Base-by-base conservation (phyloP, 2,797 vertebrate species). In the Lophura swinhoii region DNA sequence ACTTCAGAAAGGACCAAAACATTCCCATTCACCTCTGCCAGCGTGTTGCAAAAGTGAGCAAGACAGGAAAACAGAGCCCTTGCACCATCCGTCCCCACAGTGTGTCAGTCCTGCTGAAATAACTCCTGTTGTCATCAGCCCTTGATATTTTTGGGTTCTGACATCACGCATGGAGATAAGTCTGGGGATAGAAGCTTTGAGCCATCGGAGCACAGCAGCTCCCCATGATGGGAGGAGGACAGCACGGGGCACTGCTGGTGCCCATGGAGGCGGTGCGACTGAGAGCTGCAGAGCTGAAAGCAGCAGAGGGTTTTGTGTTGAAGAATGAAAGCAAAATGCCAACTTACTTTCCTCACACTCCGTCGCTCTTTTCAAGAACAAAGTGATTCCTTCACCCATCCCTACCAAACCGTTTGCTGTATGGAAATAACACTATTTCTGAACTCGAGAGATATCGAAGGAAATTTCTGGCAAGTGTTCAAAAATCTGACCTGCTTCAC, bases 391-490 rank as follows among this genome's bases (percentile, higher is more conserved):
- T 48, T 77, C 6, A 1, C 26, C 51, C 5, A 8, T 12, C 10
- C 33, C 49, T 49, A 31, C 12, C 1, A 4, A 33, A 70, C 15
- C 8, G 17, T 1, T 21, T 22, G 16, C 48, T 31, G 0, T 9
- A 3, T 2, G 33, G 79, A n/a, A 63, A 12, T 5, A 41, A 2
- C 6, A 18, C 9, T 14, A 21, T 41, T 79, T 58, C 44, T 53
- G 9, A 68, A 48, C 31, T 3, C 56, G 31, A 43, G 29, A 22
- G 44, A 6, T 13, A 41, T 35, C 39, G 16, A 39, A 78, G 60
- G 44, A 59, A 24, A 39, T 28, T 3, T 8, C 6, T 11, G 37
- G 0, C 2, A 29, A 46, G 51, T 18, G 14, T 43, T 5, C 3
- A 26, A 62, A 37, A 67, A 49, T 8, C 37, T 72, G 67, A 48